These are phyloP conservation scores for Xiphophorus birchmanni DNA, from an alignment of 2,797 vertebrate species.

Conservation along the genomic window DNA sequence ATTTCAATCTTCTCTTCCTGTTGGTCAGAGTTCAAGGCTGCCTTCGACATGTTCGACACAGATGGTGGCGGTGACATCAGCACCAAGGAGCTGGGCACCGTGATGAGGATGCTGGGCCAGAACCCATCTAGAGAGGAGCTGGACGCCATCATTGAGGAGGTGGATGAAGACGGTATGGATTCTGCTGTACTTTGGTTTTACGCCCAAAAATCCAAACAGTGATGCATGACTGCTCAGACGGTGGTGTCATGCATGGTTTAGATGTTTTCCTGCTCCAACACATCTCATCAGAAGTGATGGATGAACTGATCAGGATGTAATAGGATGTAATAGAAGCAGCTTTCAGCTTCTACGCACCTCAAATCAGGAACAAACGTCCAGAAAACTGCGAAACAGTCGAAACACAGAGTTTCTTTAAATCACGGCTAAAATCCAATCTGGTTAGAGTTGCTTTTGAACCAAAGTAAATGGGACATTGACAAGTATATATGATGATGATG, in stretches of 20 bases:
- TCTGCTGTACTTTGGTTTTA: neutral
- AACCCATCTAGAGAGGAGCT: constrained; percentile 96
- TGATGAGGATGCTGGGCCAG: constrained; percentile 99
- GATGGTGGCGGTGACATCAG: constrained; percentile 99
- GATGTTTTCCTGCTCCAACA: neutral
- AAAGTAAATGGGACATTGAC: too few species aligned
- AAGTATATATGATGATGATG: too few species aligned
- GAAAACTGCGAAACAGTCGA: too few species aligned
- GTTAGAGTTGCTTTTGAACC: too few species aligned
- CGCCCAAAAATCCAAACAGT: neutral
- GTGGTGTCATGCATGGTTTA: neutral
- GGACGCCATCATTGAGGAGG: constrained; percentile 99
- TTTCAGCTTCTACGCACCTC: too few species aligned
- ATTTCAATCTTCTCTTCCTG: neutral
- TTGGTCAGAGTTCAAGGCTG: constrained; percentile 93
- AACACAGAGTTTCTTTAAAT: too few species aligned
- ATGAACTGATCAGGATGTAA: neutral
- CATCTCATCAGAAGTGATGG: neutral
- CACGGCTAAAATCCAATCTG: too few species aligned
- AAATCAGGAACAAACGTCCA: too few species aligned
- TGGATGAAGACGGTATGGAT: constrained; percentile 95
- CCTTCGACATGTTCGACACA: constrained; percentile 99
- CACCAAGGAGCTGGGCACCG: constrained; percentile 97
- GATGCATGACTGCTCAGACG: neutral
- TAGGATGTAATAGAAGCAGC: neutral